phyloP scores from a whole-genome alignment of 2,797 vertebrate genomes.

The Trachops cirrhosus region DNA sequence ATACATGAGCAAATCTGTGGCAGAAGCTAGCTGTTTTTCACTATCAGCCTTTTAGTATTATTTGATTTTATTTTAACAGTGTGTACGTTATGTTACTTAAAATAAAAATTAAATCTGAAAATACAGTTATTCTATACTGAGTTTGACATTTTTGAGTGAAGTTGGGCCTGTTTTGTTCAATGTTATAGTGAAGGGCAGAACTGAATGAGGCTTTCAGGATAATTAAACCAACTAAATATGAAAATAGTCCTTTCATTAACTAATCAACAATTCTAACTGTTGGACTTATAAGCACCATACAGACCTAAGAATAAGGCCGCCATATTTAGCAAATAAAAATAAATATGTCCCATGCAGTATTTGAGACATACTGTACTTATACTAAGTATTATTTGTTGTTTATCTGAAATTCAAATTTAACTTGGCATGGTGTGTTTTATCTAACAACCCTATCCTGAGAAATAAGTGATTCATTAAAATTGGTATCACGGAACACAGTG shows the following conservation, averaged over 20 bases:
- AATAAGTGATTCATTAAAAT: background rate
- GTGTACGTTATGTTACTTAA: background rate
- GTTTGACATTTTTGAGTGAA: background rate
- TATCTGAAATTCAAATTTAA: conserved; percentile 52
- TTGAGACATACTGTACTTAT: background rate
- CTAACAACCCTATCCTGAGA: background rate
- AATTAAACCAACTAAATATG: background rate
- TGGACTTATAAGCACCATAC: background rate
- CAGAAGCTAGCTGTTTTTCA: background rate
- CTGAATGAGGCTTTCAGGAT: background rate
- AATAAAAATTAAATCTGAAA: conserved; percentile 29
- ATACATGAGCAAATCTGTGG: background rate
- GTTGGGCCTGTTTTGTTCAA: background rate
- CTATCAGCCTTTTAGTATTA: background rate
- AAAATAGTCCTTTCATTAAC: background rate
- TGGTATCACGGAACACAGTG: background rate
- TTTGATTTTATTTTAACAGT: background rate
- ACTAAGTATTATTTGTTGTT: background rate
- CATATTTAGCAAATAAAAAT: conserved; percentile 19
- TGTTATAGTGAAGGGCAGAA: background rate
- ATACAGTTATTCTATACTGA: background rate
- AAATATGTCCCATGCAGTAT: background rate
- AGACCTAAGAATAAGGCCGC: background rate
- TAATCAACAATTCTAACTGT: background rate
- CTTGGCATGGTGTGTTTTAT: background rate